phyloP scores from a whole-genome alignment of 1,140 invertebrate genomes.

The Meloidogyne floridensis region DNA sequence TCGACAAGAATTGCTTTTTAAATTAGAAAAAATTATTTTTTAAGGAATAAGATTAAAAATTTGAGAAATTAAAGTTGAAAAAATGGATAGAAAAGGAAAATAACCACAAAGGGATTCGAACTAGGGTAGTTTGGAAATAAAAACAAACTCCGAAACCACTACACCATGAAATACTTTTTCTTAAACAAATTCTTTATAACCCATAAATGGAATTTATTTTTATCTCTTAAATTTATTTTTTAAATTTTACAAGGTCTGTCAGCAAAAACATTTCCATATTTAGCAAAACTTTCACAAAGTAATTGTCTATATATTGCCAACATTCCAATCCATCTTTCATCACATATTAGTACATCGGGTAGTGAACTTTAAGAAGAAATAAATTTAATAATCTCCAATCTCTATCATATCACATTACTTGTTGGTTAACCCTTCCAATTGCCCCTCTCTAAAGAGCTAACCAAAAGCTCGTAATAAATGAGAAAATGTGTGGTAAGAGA shows the following conservation, averaged over 20 bases:
- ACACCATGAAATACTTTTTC: slow-evolving; percentile 3
- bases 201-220: not conserved
- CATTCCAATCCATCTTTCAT: slow-evolving; percentile 43
- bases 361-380: slow-evolving; percentile 33
- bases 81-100: not conserved
- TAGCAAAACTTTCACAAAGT: slow-evolving; percentile 39
- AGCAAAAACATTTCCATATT: slow-evolving; percentile 34
- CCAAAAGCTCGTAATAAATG: no score
- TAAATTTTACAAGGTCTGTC: slow-evolving; percentile 26
- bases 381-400: slow-evolving; percentile 22
- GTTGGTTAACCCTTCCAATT: not conserved
- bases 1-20: slow-evolving; percentile 5
- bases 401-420: not conserved
- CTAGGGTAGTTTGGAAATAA: not conserved
- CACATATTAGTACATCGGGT: slow-evolving; percentile 48
- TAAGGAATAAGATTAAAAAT: no score
- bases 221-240: not conserved
- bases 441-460: not conserved
- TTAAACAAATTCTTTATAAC: slow-evolving; percentile 35
- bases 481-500: no score
- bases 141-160: not conserved
- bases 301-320: slow-evolving; percentile 45
- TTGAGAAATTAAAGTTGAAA: not conserved
- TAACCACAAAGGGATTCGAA: not conserved
- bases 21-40: not conserved